These are phyloP conservation scores for Erpobdella octoculata DNA, from an alignment of 2,888 invertebrate genomes.

Conservation along the genomic window DNA sequence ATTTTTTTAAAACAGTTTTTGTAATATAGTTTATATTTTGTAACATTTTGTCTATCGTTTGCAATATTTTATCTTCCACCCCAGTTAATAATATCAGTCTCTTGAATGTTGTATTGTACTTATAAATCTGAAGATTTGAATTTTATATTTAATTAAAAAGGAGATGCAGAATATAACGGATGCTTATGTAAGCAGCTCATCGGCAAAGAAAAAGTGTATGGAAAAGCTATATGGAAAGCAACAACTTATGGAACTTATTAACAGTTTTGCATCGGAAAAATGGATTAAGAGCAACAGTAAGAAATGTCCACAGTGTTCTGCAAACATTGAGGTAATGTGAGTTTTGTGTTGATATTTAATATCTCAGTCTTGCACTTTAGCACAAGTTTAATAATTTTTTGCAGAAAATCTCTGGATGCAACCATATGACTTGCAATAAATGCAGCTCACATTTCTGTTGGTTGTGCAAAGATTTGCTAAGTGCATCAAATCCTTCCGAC, in stretches of 20 bases:
- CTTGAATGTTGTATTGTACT: too few relatives aligned
- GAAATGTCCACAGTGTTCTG: not conserved
- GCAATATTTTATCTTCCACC: too few relatives aligned
- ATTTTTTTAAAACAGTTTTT: too few relatives aligned
- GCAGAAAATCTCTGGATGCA: constrained; percentile 59
- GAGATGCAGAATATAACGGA: not conserved
- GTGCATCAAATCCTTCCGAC: too few relatives aligned
- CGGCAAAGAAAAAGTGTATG: not conserved
- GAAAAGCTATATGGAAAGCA: not conserved
- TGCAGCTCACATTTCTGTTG: too few relatives aligned
- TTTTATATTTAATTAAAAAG: not conserved
- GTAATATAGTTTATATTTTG: too few relatives aligned
- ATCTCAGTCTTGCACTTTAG: not conserved
- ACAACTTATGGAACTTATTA: not conserved
- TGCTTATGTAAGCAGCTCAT: not conserved
- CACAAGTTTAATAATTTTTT: not conserved
- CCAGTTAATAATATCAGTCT: too few relatives aligned
- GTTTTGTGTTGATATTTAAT: not conserved
- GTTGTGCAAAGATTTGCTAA: too few relatives aligned
- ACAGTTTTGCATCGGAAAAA: not conserved
- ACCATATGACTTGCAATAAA: constrained; percentile 65
- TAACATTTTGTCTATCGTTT: too few relatives aligned
- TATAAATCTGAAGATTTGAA: too few relatives aligned
- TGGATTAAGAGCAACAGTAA: not conserved
- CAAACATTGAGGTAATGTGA: not conserved